Evolutionary conservation across 2,888 invertebrate genomes (phyloP).

Genomic region (Eumerus sabulonum): DNA sequence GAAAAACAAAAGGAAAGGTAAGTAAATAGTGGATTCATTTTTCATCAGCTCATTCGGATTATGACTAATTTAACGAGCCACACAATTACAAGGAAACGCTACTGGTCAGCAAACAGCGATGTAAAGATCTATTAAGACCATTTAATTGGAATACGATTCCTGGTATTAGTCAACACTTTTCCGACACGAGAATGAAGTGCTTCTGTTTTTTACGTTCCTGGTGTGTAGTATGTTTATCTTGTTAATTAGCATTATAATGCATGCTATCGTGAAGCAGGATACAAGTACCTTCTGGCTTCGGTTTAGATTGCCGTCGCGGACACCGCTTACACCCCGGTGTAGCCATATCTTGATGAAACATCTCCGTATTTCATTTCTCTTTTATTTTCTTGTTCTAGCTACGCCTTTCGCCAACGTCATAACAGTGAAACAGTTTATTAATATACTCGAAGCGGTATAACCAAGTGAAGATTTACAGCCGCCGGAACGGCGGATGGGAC

Average conservation of each 20-base stretch:
- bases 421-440: slow-evolving; percentile 53
- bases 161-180: slow-evolving; percentile 57
- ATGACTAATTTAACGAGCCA: slow-evolving; percentile 63
- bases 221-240: slow-evolving; percentile 28
- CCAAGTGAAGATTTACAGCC: slow-evolving; percentile 60
- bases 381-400: slow-evolving; percentile 42
- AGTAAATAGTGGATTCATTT: slow-evolving; percentile 12
- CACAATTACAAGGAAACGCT: slow-evolving; percentile 51
- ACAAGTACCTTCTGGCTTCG: slow-evolving; percentile 24
- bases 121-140: slow-evolving; percentile 36
- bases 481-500: slow-evolving; percentile 32
- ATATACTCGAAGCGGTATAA: slow-evolving; percentile 44
- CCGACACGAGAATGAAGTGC: slow-evolving; percentile 38
- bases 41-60: slow-evolving; percentile 61
- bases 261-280: slow-evolving; percentile 53
- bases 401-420: slow-evolving; percentile 61
- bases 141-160: slow-evolving; percentile 64
- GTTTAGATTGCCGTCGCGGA: slow-evolving; percentile 22
- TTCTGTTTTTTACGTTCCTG: slow-evolving; percentile 22
- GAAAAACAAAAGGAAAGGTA: slow-evolving; percentile 8
- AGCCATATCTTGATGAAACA: slow-evolving; percentile 52
- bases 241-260: slow-evolving; percentile 67
- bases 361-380: slow-evolving; percentile 64
- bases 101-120: slow-evolving; percentile 5
- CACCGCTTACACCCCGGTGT: slow-evolving; percentile 22